Percentiles rank a stretch among this genome's conserved stretches.
phyloP scores from a whole-genome alignment of 1,140 invertebrate species.

The Octopus sinensis region DNA sequence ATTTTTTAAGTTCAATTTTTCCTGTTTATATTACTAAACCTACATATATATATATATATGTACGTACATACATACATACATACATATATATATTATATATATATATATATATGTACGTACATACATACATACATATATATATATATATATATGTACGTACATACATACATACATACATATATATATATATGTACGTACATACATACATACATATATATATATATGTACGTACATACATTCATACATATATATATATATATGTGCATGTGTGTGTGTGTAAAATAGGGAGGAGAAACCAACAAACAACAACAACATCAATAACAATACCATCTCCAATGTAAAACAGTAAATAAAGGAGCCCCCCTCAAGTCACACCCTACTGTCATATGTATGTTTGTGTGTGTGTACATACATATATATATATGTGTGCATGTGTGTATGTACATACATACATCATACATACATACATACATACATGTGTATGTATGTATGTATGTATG shows the following conservation, averaged over 20 bases:
- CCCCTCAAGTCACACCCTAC: too few species aligned
- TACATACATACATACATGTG: too few species aligned
- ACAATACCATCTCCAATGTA: too few species aligned
- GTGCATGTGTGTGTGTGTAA: not conserved
- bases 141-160: not conserved
- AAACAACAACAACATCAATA: too few species aligned
- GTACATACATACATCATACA: too few species aligned
- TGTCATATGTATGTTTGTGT: too few species aligned
- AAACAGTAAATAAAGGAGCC: too few species aligned
- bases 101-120: not conserved
- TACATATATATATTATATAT: not conserved
- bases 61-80: not conserved
- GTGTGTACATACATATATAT: too few species aligned
- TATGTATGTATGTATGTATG: too few species aligned
- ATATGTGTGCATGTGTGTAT: too few species aligned
- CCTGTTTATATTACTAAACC: not conserved
- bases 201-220: not conserved
- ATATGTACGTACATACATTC: not conserved
- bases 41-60: not conserved
- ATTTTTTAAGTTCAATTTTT: not conserved
- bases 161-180: not conserved
- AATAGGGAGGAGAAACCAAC: too few species aligned
- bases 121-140: not conserved
- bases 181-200: not conserved
- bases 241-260: slow-evolving; percentile 2